These are phyloP conservation scores for Adineta ricciae DNA, from an alignment of 2,888 invertebrate genomes.

Conservation along the genomic window DNA sequence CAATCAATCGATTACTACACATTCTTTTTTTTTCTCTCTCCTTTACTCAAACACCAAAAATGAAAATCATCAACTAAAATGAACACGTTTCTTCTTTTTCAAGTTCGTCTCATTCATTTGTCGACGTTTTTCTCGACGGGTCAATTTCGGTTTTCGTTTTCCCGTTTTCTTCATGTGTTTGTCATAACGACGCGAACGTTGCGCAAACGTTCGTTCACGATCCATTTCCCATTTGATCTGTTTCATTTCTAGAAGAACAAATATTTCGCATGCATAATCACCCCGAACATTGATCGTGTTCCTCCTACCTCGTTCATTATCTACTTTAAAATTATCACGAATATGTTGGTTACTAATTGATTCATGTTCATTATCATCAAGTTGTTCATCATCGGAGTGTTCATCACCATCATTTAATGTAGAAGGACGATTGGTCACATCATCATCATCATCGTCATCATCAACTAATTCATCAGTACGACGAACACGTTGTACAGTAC, in stretches of 20 bases:
- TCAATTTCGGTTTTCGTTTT: not conserved
- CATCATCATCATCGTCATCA: not conserved
- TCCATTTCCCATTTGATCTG: not conserved
- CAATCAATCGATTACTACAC: constrained; percentile 9
- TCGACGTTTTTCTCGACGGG: not conserved
- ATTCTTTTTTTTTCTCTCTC: not conserved
- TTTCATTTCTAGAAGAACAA: not conserved
- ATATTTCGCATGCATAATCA: no score
- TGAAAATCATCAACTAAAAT: not conserved
- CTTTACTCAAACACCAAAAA: not conserved
- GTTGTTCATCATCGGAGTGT: not conserved
- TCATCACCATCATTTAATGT: not conserved
- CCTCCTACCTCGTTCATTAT: not conserved
- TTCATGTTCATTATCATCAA: not conserved
- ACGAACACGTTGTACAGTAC: not conserved
- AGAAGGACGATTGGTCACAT: not conserved
- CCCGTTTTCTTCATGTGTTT: not conserved
- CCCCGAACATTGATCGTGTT: no score
- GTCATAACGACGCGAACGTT: not conserved
- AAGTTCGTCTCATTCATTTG: not conserved
- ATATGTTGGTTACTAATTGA: not conserved
- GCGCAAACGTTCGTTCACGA: not conserved
- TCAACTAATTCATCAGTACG: not conserved
- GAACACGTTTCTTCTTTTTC: constrained; percentile 2
- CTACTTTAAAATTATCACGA: not conserved